These are phyloP conservation scores for Metellina segmentata DNA, from an alignment of 2,888 invertebrate genomes.

Conservation along the genomic window DNA sequence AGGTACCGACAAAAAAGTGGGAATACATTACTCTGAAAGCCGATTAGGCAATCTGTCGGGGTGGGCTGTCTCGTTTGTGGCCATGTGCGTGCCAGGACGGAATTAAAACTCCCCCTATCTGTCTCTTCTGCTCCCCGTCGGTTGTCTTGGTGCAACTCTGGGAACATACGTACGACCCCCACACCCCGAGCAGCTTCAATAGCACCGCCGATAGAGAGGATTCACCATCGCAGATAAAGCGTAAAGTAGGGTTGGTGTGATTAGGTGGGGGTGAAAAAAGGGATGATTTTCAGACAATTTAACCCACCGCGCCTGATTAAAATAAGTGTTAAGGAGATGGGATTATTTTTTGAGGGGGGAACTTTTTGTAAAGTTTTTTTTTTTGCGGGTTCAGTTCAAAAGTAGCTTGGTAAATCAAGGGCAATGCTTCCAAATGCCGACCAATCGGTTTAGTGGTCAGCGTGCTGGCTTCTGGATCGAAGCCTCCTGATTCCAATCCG, in stretches of 20 bases:
- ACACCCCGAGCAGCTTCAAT: conserved; percentile 50
- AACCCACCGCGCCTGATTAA: conserved; percentile 24
- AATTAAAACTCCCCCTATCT: conserved; percentile 72
- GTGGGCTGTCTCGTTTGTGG: conserved; percentile 63
- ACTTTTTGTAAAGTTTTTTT: background rate
- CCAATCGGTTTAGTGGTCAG: no score
- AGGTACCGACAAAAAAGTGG: conserved; percentile 63
- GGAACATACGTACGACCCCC: conserved; percentile 31
- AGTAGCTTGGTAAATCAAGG: no score
- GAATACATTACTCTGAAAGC: conserved; percentile 62
- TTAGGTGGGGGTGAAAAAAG: conserved; percentile 31
- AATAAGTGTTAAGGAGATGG: conserved; percentile 27
- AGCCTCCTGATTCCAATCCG: no score
- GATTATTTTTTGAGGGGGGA: background rate
- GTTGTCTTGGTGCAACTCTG: conserved; percentile 45
- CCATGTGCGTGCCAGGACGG: conserved; percentile 70
- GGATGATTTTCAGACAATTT: conserved; percentile 45
- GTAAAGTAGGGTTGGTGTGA: conserved; percentile 42
- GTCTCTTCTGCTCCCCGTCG: conserved; percentile 19
- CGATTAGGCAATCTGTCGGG: conserved; percentile 72
- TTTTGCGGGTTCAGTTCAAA: background rate
- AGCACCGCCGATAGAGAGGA: conserved; percentile 63
- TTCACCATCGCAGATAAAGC: conserved; percentile 65
- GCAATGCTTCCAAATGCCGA: no score
- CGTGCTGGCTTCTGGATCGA: no score